Evolutionary conservation across 2,113 vertebrate genomes (phyloP).

Genomic region (Macquaria australasica): DNA sequence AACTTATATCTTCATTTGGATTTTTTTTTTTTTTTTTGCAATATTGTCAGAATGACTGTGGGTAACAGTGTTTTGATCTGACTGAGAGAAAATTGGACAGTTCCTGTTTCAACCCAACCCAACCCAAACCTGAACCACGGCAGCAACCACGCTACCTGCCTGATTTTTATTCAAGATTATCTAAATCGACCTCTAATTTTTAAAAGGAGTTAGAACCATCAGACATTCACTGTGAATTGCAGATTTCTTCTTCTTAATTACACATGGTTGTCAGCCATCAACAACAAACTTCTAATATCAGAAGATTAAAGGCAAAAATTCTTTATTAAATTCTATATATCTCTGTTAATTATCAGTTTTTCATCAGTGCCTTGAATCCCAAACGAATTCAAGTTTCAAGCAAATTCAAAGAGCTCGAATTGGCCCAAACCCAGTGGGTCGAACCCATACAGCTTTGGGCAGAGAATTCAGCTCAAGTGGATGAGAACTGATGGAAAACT

Average conservation of each 20-base stretch:
- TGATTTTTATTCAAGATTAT: not conserved
- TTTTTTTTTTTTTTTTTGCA: no score
- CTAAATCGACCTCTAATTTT: not conserved
- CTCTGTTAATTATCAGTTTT: not conserved
- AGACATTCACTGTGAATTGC: not conserved
- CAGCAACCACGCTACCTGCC: no score
- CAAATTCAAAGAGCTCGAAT: not conserved
- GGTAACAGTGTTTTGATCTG: not conserved
- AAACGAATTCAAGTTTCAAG: not conserved
- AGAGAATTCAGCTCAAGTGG: conserved; percentile 9
- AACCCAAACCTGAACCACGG: not conserved
- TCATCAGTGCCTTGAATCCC: not conserved
- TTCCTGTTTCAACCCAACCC: not conserved
- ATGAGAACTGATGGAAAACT: conserved; percentile 34
- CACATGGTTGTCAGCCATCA: not conserved
- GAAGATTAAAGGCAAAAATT: not conserved
- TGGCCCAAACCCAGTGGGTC: not conserved
- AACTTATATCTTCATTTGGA: not conserved
- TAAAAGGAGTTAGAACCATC: not conserved
- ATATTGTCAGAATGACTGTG: not conserved
- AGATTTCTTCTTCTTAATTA: not conserved
- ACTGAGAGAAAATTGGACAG: not conserved
- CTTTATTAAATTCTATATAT: not conserved
- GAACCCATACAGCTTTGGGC: not conserved
- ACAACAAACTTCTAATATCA: not conserved